These are phyloP conservation scores for Mus caroli DNA, from an alignment of 2,797 vertebrate genomes.

Conservation along the genomic window DNA sequence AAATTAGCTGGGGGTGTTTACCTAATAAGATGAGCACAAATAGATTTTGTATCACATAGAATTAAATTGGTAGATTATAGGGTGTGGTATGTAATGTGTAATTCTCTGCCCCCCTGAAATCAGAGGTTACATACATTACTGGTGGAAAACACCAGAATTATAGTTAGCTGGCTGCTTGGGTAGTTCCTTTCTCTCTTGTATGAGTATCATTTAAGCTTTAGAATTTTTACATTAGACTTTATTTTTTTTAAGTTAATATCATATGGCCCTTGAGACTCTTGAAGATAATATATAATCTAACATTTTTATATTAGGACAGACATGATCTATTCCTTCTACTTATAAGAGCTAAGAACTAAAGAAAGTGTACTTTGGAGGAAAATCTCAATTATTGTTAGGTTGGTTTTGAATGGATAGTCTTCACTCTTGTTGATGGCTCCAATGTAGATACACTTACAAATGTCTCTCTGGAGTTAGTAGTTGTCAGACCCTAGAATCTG, in stretches of 20 bases:
- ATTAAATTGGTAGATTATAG: not conserved
- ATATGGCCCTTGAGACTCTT: slow-evolving; percentile 16
- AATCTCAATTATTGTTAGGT: slow-evolving; percentile 20
- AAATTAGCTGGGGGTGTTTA: not conserved
- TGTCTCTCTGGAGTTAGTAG: not conserved
- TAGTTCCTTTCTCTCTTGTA: not conserved
- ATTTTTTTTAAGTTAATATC: slow-evolving; percentile 32
- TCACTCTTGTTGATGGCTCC: not conserved
- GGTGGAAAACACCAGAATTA: slow-evolving; percentile 33
- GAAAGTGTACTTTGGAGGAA: slow-evolving; percentile 43
- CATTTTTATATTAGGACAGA: slow-evolving; percentile 29
- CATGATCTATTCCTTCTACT: not conserved
- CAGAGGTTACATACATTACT: slow-evolving; percentile 37
- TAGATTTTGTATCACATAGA: not conserved
- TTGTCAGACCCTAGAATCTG: slow-evolving; percentile 6
- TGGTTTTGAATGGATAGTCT: slow-evolving; percentile 8
- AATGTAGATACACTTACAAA: slow-evolving; percentile 2
- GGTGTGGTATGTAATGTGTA: not conserved
- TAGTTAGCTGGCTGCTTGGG: not conserved
- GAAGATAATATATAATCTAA: not conserved
- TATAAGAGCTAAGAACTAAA: slow-evolving; percentile 58
- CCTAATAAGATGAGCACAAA: not conserved
- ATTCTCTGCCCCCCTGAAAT: not conserved
- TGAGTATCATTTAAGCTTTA: slow-evolving; percentile 34
- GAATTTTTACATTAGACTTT: slow-evolving; percentile 30